Evolutionary conservation across 2,113 vertebrate species (phyloP).

Genomic region (Phalacrocorax aristotelis): DNA sequence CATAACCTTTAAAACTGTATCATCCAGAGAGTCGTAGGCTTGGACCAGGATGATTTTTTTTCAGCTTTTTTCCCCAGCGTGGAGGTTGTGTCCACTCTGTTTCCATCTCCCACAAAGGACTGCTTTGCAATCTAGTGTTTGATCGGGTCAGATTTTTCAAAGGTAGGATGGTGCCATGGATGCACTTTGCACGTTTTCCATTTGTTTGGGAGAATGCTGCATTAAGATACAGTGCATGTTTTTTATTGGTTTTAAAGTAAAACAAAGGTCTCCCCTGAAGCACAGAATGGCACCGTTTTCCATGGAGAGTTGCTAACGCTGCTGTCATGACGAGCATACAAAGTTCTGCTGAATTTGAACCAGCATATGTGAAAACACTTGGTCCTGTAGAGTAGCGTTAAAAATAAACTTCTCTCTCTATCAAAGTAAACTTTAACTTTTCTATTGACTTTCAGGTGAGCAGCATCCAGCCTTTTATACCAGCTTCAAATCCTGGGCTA

Average conservation of each 20-base stretch:
- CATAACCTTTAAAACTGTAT: neutral
- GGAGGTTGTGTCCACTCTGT: neutral
- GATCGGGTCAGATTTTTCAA: neutral
- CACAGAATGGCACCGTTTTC: neutral
- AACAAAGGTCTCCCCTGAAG: neutral
- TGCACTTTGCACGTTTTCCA: neutral
- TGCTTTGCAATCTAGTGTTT: neutral
- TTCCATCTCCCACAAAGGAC: neutral
- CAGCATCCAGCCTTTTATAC: neutral
- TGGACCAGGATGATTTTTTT: neutral
- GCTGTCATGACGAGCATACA: fast-evolving
- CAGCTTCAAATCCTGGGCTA: neutral
- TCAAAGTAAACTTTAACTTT: neutral
- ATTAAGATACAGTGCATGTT: neutral
- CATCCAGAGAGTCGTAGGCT: neutral
- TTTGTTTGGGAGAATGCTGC: neutral
- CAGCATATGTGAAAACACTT: neutral
- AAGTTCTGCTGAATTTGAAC: neutral
- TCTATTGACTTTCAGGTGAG: neutral
- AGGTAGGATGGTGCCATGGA: neutral
- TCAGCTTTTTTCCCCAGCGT: fast-evolving
- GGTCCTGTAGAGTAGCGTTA: neutral
- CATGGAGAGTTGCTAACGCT: neutral
- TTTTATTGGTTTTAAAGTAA: neutral
- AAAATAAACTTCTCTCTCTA: neutral